Evolutionary conservation across 2,888 invertebrate species (phyloP), one percentile per base, ranked within the genome.

Genomic region (Lymantria monacha): DNA sequence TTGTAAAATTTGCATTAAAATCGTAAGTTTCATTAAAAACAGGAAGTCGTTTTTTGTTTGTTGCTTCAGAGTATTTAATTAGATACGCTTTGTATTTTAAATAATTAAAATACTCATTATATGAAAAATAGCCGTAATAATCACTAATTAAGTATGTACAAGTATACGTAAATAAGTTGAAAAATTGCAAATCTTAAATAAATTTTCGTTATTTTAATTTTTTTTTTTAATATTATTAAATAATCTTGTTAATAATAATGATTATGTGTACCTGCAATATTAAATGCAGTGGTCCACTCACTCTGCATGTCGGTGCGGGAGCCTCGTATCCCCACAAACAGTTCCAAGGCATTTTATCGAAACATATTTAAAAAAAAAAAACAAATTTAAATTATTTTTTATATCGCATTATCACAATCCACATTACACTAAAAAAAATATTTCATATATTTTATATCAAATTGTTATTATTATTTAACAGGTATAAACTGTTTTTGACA

Each of bases 291-390:
- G 90, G 90, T 57, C 80, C 85, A 71, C 85, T 88, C 61, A 91
- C 85, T 70, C 83, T 76, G 77, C 90, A 90, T 46, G 79, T 67
- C 12, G 90, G 87, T 53, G 85, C 76, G 44, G 89, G 89, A 63
- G 86, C 74, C 59, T 90, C 78, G 63, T 90, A 91, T 61, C 90
- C 90, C 90, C 90, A 91, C 42, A 91, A 68, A 70, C 90, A 91
- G 70, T 85, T 91, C 90, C 90, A 91, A 76, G 90, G 88, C 90
- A 91, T 90, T 73, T 72, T 81, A 70, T 42, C 49, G 22, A 22
- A 42, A 58, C 59, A 72, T 81, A 84, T 81, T 68, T 60, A 64
- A 57, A 48, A 46, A 48, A n/a, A 36, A 38, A 40, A 40, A 37
- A 48, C 31, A 12, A 44, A 43, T 12, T 41, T 14, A n/a, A 14